phyloP scores from a whole-genome alignment of 2,888 invertebrate genomes.

The Muschampia staudingeri region DNA sequence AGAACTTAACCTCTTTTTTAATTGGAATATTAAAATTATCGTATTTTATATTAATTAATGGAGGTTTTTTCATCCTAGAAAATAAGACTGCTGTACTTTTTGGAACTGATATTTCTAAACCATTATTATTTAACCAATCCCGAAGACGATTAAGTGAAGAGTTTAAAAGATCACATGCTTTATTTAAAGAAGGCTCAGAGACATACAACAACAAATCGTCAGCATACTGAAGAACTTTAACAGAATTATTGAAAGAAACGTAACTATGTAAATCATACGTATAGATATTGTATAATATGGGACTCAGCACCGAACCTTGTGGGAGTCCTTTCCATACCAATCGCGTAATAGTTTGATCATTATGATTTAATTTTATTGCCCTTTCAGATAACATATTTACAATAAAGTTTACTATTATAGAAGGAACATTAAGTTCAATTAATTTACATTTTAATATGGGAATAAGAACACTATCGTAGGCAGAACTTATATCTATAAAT shows the following conservation, averaged over 20 bases:
- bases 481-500: neutral
- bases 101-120: too few relatives aligned
- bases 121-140: too few relatives aligned
- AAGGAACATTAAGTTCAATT: neutral
- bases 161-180: too few relatives aligned
- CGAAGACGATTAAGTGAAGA: too few relatives aligned
- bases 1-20: neutral
- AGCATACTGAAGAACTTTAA: neutral
- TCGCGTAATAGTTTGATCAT: too few relatives aligned
- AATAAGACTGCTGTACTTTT: too few relatives aligned
- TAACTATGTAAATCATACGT: neutral
- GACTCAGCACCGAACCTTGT: slow-evolving; percentile 2
- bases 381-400: neutral
- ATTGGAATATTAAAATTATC: too few relatives aligned
- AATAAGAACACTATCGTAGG: neutral
- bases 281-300: neutral
- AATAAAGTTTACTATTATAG: neutral
- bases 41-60: too few relatives aligned
- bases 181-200: too few relatives aligned
- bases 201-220: neutral
- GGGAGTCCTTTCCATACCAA: slow-evolving; percentile 1
- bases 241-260: neutral
- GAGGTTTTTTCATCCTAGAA: too few relatives aligned
- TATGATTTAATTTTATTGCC: neutral
- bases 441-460: neutral